A percentile compares a stretch with the other conserved stretches of the same genome.
Conservation (phyloP, 1,140 invertebrate species). For the Bombus sibiricus region DNA sequence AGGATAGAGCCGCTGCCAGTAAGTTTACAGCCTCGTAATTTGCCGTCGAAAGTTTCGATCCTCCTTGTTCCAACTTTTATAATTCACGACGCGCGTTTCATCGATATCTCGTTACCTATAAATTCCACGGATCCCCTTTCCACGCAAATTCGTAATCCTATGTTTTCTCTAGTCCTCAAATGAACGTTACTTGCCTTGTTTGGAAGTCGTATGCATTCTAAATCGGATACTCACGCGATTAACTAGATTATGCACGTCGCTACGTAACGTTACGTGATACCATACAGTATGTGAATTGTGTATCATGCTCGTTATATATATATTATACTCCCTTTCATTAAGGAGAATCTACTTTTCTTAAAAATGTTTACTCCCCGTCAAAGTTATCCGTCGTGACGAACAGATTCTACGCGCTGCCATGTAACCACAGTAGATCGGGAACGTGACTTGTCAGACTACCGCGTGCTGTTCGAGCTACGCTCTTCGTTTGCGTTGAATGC, state of each 20-base stretch:
- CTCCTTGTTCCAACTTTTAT: slow-evolving; percentile 23
- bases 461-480: too few species aligned
- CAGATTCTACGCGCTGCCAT: too few species aligned
- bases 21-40: slow-evolving; percentile 24
- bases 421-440: background rate
- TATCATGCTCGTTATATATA: too few species aligned
- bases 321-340: background rate
- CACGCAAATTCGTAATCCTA: background rate
- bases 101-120: slow-evolving; percentile 7
- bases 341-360: background rate
- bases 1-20: background rate
- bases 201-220: background rate
- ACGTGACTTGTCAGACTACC: background rate
- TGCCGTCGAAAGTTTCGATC: slow-evolving; percentile 16
- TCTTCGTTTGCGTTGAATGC: too few species aligned
- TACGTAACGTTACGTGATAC: background rate
- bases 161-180: too few species aligned
- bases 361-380: slow-evolving; percentile 2
- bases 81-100: background rate
- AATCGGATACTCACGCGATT: background rate
- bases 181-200: background rate
- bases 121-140: background rate
- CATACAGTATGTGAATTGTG: background rate
- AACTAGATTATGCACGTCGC: slow-evolving; percentile 10
- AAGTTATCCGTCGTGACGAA: background rate